Base-by-base conservation (phyloP, 1,140 invertebrate genomes). In the Sycobia sp. region DNA sequence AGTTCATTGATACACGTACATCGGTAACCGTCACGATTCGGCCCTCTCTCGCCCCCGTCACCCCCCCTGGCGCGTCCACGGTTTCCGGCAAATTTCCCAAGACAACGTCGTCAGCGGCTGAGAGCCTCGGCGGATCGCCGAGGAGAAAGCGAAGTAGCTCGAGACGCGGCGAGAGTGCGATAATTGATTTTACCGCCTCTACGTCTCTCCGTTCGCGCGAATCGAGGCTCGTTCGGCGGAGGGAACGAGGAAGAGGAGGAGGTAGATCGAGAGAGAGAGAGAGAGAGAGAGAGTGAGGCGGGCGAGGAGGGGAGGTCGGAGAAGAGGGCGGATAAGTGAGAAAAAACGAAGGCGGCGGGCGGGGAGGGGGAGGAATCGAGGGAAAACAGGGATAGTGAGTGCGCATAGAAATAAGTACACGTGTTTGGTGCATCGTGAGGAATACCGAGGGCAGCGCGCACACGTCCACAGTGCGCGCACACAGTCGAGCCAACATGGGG, bases 371-470 rank as follows among this genome's bases (percentile, higher is more conserved):
- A 25, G 25, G 9, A 9, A 4, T 8, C 4, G 20, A 14, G 8
- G 25, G 11, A 9, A 16, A 46, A 9, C 13, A 14, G 25, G 20
- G 53, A 58, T 47, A 59, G 66, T 59, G 61, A 59, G 34, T 50
- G 46, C 44, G 34, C 44, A 23, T 49, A 25, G 20, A 62, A 62
- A 62, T 39, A 43, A 55, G 50, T 62, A 41, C 60, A 55, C 60
- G 60, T 61, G 58, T 61, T 53, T 50, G 23, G 11, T 25, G 36
- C 44, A 36, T 47, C 38, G 38, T n/a, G n/a, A n/a, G n/a, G n/a
- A 58, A 38, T 22, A 18, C 32, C 43, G 55, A 44, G 44, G 44
- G 36, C 25, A 47, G n/a, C n/a, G n/a, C n/a, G n/a, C n/a, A n/a
- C n/a, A n/a, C n/a, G n/a, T n/a, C n/a, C n/a, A n/a, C n/a, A n/a